Base-by-base conservation (phyloP, 1,140 invertebrate species). In the Chymomyza costata region DNA sequence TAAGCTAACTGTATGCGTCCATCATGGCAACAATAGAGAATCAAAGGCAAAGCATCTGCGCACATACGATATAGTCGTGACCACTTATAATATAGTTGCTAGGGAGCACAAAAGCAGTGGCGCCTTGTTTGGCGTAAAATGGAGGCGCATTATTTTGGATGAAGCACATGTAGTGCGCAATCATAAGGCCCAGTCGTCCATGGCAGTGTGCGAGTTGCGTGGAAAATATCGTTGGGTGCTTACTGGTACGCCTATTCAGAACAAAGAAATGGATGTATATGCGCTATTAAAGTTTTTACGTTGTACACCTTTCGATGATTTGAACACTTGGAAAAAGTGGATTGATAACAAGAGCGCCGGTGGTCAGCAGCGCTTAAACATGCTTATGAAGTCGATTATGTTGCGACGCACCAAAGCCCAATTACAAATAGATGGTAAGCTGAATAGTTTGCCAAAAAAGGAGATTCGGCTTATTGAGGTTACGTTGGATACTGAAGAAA, bases 231-330 rank as follows among this genome's bases (percentile, higher is more conserved):
- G 94, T 32, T 98, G 96, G 96, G 92, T 90, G 0, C 87, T 99
- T 0, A 97, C 96, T 5, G 97, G 97, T 7, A 99, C 97, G 0
- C 97, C 97, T 0, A 92, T 99, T 43, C 97, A 99, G 63, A 99
- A 99, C 83, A 93, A 95, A 83, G 92, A 96, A 74, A 82, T 93
- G 30, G 96, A 98, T 87, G 88, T 98, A 13, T 98, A 92, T 87
- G 92, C 95, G 0, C 86, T 98, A 13, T 82, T 98, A 0, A 94
- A 95, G 82, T 97, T 96, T 86, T 80, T 97, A 0, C 86, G 90
- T 11, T 94, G 92, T 82, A 89, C 91, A n/a, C 95, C 95, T 1
- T 97, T 97, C 83, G 92, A 97, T 86, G 93, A 97, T 70, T 85
- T 94, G n/a, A 69, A 85, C 86, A 88, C 90, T 51, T 93, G 89